Percentiles rank a stretch among this genome's conserved stretches.
phyloP scores from a whole-genome alignment of 2,888 invertebrate genomes.

The Enoplolaimus lenunculus region DNA sequence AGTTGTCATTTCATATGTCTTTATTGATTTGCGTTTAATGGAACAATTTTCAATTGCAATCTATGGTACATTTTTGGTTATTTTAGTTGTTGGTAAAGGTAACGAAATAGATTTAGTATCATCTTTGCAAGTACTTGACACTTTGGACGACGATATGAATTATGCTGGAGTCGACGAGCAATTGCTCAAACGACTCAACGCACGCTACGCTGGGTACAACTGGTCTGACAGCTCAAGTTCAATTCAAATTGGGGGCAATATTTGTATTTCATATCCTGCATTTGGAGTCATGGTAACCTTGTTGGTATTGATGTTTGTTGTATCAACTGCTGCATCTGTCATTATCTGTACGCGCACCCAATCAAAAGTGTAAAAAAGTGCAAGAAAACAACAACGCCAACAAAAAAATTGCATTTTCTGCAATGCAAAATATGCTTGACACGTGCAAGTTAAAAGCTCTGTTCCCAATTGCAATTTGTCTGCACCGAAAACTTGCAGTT shows the following conservation, averaged over 20 bases:
- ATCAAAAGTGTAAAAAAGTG: no score
- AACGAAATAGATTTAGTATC: slow-evolving; percentile 25
- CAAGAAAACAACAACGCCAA: no score
- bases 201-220: background rate
- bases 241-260: background rate
- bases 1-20: no score
- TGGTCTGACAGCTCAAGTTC: background rate
- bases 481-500: no score
- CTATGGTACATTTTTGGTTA: no score
- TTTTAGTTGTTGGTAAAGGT: background rate
- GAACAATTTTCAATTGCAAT: no score
- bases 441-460: no score
- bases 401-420: no score
- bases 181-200: slow-evolving; percentile 8
- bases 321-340: background rate
- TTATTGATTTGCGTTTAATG: no score
- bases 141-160: slow-evolving; percentile 21
- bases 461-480: no score
- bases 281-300: background rate
- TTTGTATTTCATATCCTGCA: background rate
- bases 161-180: background rate
- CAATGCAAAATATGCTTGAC: no score
- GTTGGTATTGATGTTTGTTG: background rate
- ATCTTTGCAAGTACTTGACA: slow-evolving; percentile 26
- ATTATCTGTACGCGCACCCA: background rate